Conservation (phyloP, 2,113 vertebrate species). For the Malurus alboscapulatus region DNA sequence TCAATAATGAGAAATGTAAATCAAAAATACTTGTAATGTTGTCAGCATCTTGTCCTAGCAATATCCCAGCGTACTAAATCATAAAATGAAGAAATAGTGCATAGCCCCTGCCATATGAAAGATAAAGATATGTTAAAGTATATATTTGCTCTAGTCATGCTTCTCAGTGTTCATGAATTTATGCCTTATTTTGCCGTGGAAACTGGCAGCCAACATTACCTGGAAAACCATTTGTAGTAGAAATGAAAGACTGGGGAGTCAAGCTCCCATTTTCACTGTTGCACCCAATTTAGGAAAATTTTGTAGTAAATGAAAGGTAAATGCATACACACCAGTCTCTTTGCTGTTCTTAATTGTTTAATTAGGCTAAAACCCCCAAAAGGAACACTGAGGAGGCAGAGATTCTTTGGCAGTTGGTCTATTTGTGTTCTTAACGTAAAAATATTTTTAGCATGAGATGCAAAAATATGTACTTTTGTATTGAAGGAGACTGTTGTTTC, state of each 20-base stretch:
- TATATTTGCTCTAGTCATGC: neutral
- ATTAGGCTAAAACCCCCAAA: neutral
- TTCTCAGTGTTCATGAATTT: neutral
- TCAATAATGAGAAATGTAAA: conserved; percentile 6
- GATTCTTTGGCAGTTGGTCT: conserved; percentile 31
- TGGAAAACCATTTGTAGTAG: neutral
- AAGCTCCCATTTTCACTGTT: neutral
- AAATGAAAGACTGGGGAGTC: neutral
- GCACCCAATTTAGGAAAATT: neutral
- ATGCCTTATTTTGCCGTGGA: neutral
- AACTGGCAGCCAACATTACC: neutral
- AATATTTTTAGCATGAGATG: conserved; percentile 42
- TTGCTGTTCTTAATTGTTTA: neutral
- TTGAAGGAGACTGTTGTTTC: conserved; percentile 31
- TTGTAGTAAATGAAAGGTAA: neutral
- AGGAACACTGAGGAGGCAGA: neutral
- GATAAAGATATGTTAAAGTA: neutral
- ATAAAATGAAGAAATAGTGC: neutral
- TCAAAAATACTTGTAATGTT: neutral
- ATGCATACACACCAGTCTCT: neutral
- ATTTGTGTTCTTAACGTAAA: neutral
- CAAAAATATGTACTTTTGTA: conserved; percentile 1
- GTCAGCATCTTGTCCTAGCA: neutral
- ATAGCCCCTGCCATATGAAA: neutral
- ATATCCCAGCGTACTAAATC: neutral